These are phyloP conservation scores for Microcebus griseorufus DNA, from an alignment of 2,113 vertebrate genomes.

Conservation along the genomic window DNA sequence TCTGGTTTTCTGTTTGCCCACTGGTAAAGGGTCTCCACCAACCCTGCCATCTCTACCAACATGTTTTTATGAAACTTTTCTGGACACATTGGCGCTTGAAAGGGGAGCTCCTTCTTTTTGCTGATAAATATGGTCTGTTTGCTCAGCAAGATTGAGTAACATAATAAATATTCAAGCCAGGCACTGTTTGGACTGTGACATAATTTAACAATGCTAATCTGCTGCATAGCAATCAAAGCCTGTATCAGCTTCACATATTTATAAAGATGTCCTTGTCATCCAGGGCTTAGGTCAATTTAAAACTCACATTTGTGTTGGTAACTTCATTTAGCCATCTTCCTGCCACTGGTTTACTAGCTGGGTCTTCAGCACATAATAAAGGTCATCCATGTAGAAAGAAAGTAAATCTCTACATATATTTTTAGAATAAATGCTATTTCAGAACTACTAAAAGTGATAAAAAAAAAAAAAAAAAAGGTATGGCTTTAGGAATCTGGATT, in stretches of 20 bases:
- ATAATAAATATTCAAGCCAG: constrained; percentile 71
- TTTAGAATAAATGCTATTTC: background rate
- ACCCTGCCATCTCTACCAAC: background rate
- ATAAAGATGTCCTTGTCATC: constrained; percentile 59
- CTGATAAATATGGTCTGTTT: constrained; percentile 70
- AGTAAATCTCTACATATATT: background rate
- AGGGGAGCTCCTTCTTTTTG: constrained; percentile 2
- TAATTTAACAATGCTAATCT: constrained; percentile 70
- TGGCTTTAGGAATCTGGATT: background rate
- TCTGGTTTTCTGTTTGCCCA: background rate
- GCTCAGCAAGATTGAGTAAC: constrained; percentile 69
- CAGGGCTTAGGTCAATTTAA: constrained; percentile 16
- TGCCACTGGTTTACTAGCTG: background rate
- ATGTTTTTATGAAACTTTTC: background rate
- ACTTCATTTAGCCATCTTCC: constrained; percentile 9
- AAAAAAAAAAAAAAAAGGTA: background rate
- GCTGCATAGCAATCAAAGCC: constrained; percentile 20
- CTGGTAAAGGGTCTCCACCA: background rate
- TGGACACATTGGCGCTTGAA: background rate
- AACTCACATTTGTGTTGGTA: constrained; percentile 9
- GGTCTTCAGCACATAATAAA: constrained; percentile 23
- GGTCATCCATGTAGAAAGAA: constrained; percentile 2
- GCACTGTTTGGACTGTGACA: constrained; percentile 46
- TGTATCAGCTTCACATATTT: constrained; percentile 54
- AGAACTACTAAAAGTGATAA: background rate